Evolutionary conservation across 2,888 invertebrate genomes (phyloP), one percentile per base, ranked within the genome.

Genomic region (Mylabris sibirica): DNA sequence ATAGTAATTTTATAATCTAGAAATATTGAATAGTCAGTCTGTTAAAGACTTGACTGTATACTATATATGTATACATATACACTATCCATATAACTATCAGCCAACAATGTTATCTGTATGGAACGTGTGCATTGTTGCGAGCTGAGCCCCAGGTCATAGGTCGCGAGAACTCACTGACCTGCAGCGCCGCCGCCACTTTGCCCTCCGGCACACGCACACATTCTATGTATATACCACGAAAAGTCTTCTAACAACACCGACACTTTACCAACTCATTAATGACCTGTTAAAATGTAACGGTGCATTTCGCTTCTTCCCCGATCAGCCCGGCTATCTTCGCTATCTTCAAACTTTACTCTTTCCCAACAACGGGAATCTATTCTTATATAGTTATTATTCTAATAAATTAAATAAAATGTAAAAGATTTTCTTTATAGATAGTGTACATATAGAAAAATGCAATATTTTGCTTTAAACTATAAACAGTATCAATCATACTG

Each of bases 81-180:
- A 35, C 6, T 38, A 35, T 61, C 38, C 4, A 49, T 49, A 49
- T 63, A 63, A 35, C 63, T 20, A 41, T 20, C 60, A 17, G 34
- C 60, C 20, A 72, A 76, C 76, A 76, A 75, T 76, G 73, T 75
- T 75, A 76, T 77, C 77, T 76, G 69, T 69, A 69, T 71, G 73
- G 74, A 76, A 76, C 77, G 76, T 75, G 77, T 75, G 75, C 76
- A 75, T 79, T 81, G 80, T 80, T 80, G 79, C 78, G 75, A 77
- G 77, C 77, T 78, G 74, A 75, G 72, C 70, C 76, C 69, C 66
- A 65, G 74, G 82, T 83, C 81, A 79, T 63, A 80, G 82, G 82
- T 82, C 83, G 83, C 83, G 83, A 82, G 83, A 83, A 83, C 81
- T 81, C 80, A 81, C 82, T 83, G 83, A 83, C 83, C 83, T 82